phyloP scores from a whole-genome alignment of 2,888 invertebrate genomes.

The Tenthredo notha region DNA sequence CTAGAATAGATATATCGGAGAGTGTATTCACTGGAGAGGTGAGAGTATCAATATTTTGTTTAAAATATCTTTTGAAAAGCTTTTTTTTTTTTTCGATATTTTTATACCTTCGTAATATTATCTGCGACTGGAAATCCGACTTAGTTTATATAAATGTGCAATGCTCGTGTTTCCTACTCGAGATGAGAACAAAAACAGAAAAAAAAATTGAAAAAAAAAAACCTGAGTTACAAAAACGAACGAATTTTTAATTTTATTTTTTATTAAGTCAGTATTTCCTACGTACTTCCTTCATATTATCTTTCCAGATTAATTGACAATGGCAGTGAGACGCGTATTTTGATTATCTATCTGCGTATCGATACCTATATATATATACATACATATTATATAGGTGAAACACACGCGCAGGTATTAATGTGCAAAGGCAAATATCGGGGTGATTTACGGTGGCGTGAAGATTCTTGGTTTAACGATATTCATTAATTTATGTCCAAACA shows the following conservation, averaged over 20 bases:
- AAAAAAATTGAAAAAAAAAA: too few relatives aligned
- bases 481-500: constrained; percentile 36
- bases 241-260: not conserved
- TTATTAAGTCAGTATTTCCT: not conserved
- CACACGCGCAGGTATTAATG: not conserved
- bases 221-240: not conserved
- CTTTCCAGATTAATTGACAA: not conserved
- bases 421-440: not conserved
- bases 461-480: constrained; percentile 37
- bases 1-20: not conserved
- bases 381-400: not conserved
- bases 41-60: constrained; percentile 7
- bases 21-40: not conserved
- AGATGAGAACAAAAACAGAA: too few relatives aligned
- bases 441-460: constrained; percentile 29
- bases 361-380: not conserved
- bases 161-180: too few relatives aligned
- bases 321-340: not conserved
- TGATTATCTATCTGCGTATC: not conserved
- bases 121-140: not conserved
- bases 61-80: not conserved
- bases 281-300: not conserved
- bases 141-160: not conserved
- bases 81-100: not conserved
- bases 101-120: not conserved